Evolutionary conservation across 1,140 invertebrate genomes (phyloP), one percentile per base, ranked within the genome.

Genomic region (Eueides isabella): DNA sequence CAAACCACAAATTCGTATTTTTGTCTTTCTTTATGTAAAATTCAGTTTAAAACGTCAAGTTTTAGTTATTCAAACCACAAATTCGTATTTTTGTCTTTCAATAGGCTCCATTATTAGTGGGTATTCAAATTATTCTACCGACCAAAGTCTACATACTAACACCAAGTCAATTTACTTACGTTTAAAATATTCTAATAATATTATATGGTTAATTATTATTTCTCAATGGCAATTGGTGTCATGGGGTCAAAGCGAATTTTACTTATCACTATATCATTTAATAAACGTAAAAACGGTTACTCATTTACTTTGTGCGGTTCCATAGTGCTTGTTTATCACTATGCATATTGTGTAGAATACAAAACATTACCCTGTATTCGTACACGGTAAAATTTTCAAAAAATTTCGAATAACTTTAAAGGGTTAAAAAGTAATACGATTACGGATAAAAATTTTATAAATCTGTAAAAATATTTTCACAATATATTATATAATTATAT

Each of bases 81-180:
- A 16, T 55, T 55, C 26, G 19, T 33, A 16, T 61, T 33, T 72
- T 72, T n/a, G 6, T 55, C 48, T 4, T 55, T 26, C 19, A 26
- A 26, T 55, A 55, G 62, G 68, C 63, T 67, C 69, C 68, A 26
- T 63, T 61, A 29, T 48, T 44, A 55, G 35, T 35, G 6, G 67
- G 29, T 65, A 30, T 48, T 75, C 28, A 28, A n/a, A 12, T 71
- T 71, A 66, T 16, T 71, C 74, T 79, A 79, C 86, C 88, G 87
- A 91, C 88, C 89, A 88, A 82, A 80, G 84, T 80, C 88, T 90
- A 89, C 80, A 75, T 80, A 75, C 89, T 89, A 91, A 91, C 89
- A 91, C 79, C 85, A 29, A 85, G 48, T 77, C 62, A 41, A 63
- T 79, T 33, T 67, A 83, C 82, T 89, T 91, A 91, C 66, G 35